Conservation (phyloP, 2,888 invertebrate species). For the Lamproptera curius region DNA sequence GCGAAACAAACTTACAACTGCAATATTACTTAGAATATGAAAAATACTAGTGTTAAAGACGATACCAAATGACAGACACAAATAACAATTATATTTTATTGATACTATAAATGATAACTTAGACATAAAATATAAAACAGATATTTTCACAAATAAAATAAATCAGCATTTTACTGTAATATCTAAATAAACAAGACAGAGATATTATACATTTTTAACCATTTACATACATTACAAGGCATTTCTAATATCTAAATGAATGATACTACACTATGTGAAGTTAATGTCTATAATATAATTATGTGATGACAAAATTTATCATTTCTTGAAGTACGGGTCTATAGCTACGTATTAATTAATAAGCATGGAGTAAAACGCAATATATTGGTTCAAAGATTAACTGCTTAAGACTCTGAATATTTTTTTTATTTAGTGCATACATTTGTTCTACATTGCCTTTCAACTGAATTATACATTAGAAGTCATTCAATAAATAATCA, state of each 20-base stretch:
- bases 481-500: conserved; percentile 36
- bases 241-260: conserved; percentile 38
- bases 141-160: conserved; percentile 59
- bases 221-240: conserved; percentile 72
- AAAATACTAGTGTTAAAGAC: too few species aligned
- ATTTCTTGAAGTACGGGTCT: conserved; percentile 15
- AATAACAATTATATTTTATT: conserved; percentile 32
- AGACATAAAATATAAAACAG: conserved; percentile 63
- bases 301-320: conserved; percentile 28
- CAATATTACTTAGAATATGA: too few species aligned
- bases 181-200: conserved; percentile 56
- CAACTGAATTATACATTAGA: conserved; percentile 6
- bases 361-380: conserved; percentile 15
- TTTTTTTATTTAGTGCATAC: conserved; percentile 11
- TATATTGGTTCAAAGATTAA: conserved; percentile 10
- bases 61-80: background rate
- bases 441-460: conserved; percentile 4
- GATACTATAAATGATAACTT: conserved; percentile 58
- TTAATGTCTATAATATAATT: conserved; percentile 25
- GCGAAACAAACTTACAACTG: too few species aligned
- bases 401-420: conserved; percentile 12
- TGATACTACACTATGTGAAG: conserved; percentile 28
- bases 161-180: conserved; percentile 48
- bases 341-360: background rate
- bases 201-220: conserved; percentile 61